A percentile compares a stretch with the other conserved stretches of the same genome.
Evolutionary conservation across 1,140 invertebrate genomes (phyloP).

Genomic region (Plectrocnemia conspersa): DNA sequence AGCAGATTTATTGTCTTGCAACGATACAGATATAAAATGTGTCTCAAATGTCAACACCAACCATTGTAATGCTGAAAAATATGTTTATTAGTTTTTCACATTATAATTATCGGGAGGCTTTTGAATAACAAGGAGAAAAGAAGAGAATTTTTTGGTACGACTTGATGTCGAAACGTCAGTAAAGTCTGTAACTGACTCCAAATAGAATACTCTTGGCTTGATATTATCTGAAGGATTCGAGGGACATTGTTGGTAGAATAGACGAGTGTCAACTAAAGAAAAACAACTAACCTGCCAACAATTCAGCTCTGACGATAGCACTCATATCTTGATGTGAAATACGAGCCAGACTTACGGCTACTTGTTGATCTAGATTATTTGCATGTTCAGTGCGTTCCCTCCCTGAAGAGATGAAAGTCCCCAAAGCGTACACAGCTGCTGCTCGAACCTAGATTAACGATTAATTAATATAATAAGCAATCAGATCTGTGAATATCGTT

Average conservation of each 20-base stretch:
- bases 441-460: constrained; percentile 70
- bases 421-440: constrained; percentile 86
- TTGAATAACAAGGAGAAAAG: too few relatives aligned
- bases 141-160: too few relatives aligned
- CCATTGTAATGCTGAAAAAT: constrained; percentile 73
- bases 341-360: constrained; percentile 80
- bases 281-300: constrained; percentile 48
- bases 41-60: constrained; percentile 87
- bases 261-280: too few relatives aligned
- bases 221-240: too few relatives aligned
- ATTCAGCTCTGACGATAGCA: constrained; percentile 81
- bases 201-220: too few relatives aligned
- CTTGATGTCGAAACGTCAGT: too few relatives aligned
- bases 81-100: neutral
- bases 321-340: constrained; percentile 78
- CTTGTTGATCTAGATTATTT: constrained; percentile 86
- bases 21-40: constrained; percentile 75
- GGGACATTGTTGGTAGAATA: too few relatives aligned
- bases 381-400: constrained; percentile 82
- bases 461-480: too few relatives aligned
- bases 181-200: too few relatives aligned
- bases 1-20: constrained; percentile 57
- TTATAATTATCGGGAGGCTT: too few relatives aligned
- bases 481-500: too few relatives aligned
- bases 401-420: constrained; percentile 80